These are phyloP conservation scores for Strigamia crassipes DNA, from an alignment of 2,888 invertebrate species.

Conservation along the genomic window DNA sequence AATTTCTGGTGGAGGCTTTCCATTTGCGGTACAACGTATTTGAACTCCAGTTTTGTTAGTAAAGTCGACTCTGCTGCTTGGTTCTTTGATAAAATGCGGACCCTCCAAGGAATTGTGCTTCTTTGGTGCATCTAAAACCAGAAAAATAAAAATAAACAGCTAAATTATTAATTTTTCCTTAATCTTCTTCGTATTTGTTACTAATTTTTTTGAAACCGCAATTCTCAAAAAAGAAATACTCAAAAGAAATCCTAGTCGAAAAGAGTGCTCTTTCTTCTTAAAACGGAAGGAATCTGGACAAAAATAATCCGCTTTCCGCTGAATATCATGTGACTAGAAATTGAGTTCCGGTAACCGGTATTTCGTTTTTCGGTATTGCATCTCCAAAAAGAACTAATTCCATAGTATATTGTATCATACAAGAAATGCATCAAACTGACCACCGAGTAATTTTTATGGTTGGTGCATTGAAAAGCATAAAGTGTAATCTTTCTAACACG, in stretches of 20 bases:
- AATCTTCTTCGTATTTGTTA: background rate
- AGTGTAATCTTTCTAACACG: constrained; percentile 14
- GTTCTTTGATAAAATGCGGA: constrained; percentile 39
- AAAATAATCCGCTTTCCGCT: too few relatives aligned
- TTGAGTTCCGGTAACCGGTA: too few relatives aligned
- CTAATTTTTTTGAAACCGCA: too few relatives aligned
- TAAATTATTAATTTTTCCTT: background rate
- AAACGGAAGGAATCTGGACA: too few relatives aligned
- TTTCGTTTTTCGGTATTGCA: too few relatives aligned
- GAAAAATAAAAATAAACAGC: background rate
- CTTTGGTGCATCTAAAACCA: background rate
- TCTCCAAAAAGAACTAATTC: too few relatives aligned
- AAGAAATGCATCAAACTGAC: background rate
- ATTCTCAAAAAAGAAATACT: too few relatives aligned
- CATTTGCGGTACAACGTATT: constrained; percentile 55
- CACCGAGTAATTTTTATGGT: background rate
- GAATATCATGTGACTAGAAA: too few relatives aligned
- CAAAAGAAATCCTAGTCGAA: too few relatives aligned
- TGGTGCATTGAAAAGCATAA: background rate
- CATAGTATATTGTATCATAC: background rate
- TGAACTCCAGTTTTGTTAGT: constrained; percentile 56
- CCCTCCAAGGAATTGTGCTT: constrained; percentile 5
- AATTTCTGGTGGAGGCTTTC: constrained; percentile 54
- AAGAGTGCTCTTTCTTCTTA: too few relatives aligned
- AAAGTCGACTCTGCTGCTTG: constrained; percentile 53